Conservation (phyloP, 1,140 invertebrate genomes). For the Pogonomyrmex californicus region DNA sequence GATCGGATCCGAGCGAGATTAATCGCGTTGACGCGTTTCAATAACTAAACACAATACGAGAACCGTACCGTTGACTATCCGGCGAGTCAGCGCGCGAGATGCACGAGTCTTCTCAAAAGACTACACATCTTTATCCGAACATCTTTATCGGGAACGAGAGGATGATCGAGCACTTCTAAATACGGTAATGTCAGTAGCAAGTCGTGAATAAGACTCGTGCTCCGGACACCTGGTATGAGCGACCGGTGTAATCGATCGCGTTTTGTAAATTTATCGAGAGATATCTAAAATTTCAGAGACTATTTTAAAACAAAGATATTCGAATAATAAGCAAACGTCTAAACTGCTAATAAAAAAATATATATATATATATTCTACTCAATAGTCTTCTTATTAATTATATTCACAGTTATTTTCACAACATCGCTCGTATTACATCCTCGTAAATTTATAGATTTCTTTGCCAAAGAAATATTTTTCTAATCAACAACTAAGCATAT, state of each 20-base stretch:
- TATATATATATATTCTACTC: no score
- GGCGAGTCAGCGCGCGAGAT: slow-evolving; percentile 4
- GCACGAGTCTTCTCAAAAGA: slow-evolving; percentile 2
- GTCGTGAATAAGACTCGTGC: neutral
- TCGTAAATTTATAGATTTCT: neutral
- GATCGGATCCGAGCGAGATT: slow-evolving; percentile 19
- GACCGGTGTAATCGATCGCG: slow-evolving; percentile 13
- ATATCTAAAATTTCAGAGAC: neutral
- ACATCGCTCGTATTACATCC: neutral
- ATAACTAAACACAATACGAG: slow-evolving; percentile 6
- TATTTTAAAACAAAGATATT: neutral
- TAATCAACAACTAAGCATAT: neutral
- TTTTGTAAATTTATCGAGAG: neutral
- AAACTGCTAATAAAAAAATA: no score
- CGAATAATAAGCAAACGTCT: neutral
- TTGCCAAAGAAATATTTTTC: neutral
- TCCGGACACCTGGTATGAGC: slow-evolving; percentile 20
- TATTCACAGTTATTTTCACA: neutral
- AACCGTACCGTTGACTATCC: neutral
- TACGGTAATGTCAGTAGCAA: slow-evolving; percentile 46
- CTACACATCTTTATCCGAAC: slow-evolving; percentile 9
- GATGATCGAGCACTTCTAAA: slow-evolving; percentile 42
- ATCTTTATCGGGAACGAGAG: slow-evolving; percentile 18
- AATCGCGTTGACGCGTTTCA: slow-evolving; percentile 27
- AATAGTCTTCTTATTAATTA: neutral